phyloP scores from a whole-genome alignment of 2,888 invertebrate species.

The Sympetrum striolatum region DNA sequence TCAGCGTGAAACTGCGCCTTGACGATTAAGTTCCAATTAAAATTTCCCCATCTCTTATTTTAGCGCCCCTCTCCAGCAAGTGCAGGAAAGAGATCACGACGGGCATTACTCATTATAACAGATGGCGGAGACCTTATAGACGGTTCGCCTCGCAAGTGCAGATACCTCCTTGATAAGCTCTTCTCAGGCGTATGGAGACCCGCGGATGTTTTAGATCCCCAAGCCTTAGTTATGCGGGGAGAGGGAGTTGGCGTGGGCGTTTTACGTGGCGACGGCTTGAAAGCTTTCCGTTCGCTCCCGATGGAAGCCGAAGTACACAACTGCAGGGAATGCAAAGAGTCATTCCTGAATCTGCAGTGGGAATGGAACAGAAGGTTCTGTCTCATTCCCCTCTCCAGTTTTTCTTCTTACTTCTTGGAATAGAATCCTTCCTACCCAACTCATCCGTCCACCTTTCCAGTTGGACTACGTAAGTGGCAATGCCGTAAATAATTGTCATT shows the following conservation, averaged over 20 bases:
- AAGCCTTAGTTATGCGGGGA: not conserved
- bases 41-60: not conserved
- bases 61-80: not conserved
- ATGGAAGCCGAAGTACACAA: conserved; percentile 17
- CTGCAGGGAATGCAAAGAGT: conserved; percentile 6
- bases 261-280: conserved; percentile 35
- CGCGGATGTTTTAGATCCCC: not conserved
- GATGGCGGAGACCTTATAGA: not conserved
- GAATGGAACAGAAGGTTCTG: not conserved
- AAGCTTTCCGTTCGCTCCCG: conserved; percentile 10
- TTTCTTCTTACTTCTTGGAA: not conserved
- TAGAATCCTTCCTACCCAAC: not conserved
- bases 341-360: conserved; percentile 15
- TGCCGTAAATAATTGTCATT: no score
- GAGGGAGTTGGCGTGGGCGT: conserved; percentile 13
- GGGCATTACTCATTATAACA: not conserved
- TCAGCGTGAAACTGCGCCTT: not conserved
- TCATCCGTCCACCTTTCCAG: not conserved
- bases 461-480: no score
- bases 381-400: not conserved
- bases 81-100: not conserved
- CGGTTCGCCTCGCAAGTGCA: not conserved
- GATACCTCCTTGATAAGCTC: not conserved
- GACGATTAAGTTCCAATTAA: not conserved
- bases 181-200: not conserved